phyloP scores from a whole-genome alignment of 92 coral and sea anemone genomes.

The Heliopora coerulea region DNA sequence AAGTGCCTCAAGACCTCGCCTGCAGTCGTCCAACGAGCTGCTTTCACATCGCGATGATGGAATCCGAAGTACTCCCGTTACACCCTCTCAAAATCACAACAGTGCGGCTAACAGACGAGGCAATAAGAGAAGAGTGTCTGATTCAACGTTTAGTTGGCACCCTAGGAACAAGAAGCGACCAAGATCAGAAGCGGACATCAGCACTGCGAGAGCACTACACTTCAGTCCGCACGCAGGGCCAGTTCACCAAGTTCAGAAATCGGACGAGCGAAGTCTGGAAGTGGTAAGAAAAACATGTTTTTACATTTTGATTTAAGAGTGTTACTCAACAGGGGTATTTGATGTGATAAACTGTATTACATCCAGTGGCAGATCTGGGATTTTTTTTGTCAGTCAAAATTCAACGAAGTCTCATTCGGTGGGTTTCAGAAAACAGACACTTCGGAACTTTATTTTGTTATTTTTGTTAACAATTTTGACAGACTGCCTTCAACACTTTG shows the following conservation, averaged over 20 bases:
- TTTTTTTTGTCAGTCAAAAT: too few relatives aligned
- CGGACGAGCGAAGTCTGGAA: slow-evolving; percentile 11
- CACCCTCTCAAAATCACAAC: neutral
- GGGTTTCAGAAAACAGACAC: too few relatives aligned
- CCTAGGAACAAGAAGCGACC: slow-evolving; percentile 25
- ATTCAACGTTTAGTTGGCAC: slow-evolving; percentile 16
- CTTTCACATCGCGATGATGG: neutral
- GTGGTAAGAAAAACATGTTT: slow-evolving; percentile 5
- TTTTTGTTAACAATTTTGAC: too few relatives aligned
- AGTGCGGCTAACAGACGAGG: neutral
- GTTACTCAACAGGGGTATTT: too few relatives aligned
- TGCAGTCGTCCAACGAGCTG: neutral
- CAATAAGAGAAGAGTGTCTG: slow-evolving; percentile 29
- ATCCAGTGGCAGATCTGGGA: too few relatives aligned
- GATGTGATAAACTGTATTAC: too few relatives aligned
- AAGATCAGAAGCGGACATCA: slow-evolving; percentile 4
- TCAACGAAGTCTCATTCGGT: too few relatives aligned
- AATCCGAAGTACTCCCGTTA: neutral
- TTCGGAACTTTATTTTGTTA: too few relatives aligned
- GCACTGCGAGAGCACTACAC: slow-evolving; percentile 17
- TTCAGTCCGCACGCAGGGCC: slow-evolving; percentile 22
- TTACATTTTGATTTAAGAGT: neutral
- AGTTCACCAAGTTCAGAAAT: neutral
- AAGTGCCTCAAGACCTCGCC: neutral
- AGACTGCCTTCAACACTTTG: too few relatives aligned